These are phyloP conservation scores for Ceratina calcarata DNA, from an alignment of 1,140 invertebrate genomes.

Conservation along the genomic window DNA sequence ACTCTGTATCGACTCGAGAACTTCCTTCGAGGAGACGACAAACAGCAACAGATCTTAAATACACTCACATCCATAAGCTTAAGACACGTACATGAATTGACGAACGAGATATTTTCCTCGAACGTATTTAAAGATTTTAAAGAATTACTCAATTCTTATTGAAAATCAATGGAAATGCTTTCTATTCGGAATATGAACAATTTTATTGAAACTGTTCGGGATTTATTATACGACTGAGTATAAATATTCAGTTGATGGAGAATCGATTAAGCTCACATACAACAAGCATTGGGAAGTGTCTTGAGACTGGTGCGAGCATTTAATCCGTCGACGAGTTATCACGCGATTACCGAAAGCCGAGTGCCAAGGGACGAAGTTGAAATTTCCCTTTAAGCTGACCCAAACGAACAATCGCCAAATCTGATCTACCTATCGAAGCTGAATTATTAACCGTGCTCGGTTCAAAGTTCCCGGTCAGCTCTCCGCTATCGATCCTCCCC, in stretches of 20 bases:
- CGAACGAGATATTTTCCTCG: too few relatives aligned
- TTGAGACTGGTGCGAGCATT: background rate
- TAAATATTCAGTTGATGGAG: too few relatives aligned
- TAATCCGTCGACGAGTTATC: background rate
- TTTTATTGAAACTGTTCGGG: too few relatives aligned
- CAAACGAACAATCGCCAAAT: slow-evolving; percentile 42
- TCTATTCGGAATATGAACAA: too few relatives aligned
- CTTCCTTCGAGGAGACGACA: background rate
- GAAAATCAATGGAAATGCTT: too few relatives aligned
- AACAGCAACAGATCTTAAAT: background rate
- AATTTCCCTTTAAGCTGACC: slow-evolving; percentile 31
- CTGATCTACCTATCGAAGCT: slow-evolving; percentile 30
- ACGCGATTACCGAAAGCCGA: background rate
- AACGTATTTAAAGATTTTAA: too few relatives aligned
- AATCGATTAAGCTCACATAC: too few relatives aligned
- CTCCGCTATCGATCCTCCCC: slow-evolving; percentile 28
- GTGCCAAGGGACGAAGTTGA: background rate
- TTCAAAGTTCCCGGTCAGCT: slow-evolving; percentile 23
- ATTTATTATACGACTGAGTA: too few relatives aligned
- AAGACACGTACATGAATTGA: too few relatives aligned
- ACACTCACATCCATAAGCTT: too few relatives aligned
- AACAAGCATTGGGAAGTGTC: background rate
- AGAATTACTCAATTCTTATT: too few relatives aligned
- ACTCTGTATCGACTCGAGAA: too few relatives aligned
- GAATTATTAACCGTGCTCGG: slow-evolving; percentile 55